Evolutionary conservation across 2,888 invertebrate species (phyloP).

Genomic region (Panorpa germanica): DNA sequence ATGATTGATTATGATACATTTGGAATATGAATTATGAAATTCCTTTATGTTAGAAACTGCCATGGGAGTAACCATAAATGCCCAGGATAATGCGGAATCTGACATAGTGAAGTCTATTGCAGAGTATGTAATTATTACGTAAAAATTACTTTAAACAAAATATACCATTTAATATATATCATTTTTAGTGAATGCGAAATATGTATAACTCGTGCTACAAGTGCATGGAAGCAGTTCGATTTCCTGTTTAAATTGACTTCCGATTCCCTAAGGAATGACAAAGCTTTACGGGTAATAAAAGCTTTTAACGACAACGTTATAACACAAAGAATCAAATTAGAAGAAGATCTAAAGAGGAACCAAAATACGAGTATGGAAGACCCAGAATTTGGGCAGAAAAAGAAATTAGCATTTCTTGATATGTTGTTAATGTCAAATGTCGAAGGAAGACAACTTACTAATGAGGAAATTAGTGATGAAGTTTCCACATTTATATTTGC

Average conservation of each 20-base stretch:
- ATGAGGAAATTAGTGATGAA: slow-evolving; percentile 19
- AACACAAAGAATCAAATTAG: background rate
- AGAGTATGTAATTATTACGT: no score
- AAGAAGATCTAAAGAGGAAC: background rate
- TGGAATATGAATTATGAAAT: no score
- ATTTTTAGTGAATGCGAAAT: no score
- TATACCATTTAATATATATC: no score
- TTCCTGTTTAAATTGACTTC: slow-evolving; percentile 21
- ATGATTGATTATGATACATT: no score
- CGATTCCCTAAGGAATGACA: slow-evolving; percentile 21
- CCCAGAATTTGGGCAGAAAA: slow-evolving; percentile 6
- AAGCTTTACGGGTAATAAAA: slow-evolving; percentile 25
- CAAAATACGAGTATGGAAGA: no score
- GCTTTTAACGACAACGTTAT: slow-evolving; percentile 26
- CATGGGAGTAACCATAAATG: slow-evolving; percentile 25
- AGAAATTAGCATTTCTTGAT: slow-evolving; percentile 18
- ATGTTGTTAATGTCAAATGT: slow-evolving; percentile 16
- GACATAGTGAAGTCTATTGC: no score
- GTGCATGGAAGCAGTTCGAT: no score
- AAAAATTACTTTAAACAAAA: no score
- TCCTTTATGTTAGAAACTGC: slow-evolving; percentile 15
- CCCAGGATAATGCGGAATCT: no score
- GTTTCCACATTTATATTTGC: no score
- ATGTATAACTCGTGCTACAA: no score
- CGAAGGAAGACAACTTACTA: slow-evolving; percentile 15